Evolutionary conservation across 1,140 invertebrate genomes (phyloP), one percentile per base, ranked within the genome.

Genomic region (Zaprionus davidi): DNA sequence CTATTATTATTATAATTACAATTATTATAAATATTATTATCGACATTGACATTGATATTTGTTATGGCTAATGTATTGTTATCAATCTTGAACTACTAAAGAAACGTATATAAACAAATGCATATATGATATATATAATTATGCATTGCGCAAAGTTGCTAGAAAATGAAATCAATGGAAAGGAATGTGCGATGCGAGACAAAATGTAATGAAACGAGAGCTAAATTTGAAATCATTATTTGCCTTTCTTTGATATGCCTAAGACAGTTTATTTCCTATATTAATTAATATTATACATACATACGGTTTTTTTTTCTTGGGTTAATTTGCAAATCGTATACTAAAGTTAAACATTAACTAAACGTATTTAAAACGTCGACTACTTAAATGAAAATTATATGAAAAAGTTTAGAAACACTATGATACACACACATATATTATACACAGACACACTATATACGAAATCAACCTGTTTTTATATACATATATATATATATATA

Each of bases 51-150:
- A 90, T 90, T 91, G 74, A 86, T 91, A 91, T 91, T 91, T 91
- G 90, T 91, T 91, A 91, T 83, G 66, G 81, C 81, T 87, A 88
- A 81, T 88, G 83, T 87, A 87, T 88, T 87, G 83, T 87, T 87
- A 87, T 88, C 79, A 80, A 82, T 78, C 78, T 87, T 78, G 70
- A 87, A 65, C 55, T 71, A 72, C 63, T 73, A 58, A 74, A 64
- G 24, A 34, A 72, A 77, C 55, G 36, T 64, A 22, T 51, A 51
- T 56, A 76, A 83, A 63, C 51, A 82, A 57, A 73, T 58, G 22
- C 56, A 67, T 58, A 34, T 12, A 66, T 55, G 15, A 12, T 51
- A 17, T 51, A 51, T 41, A 41, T 12, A 56, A 20, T 20, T 13
- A 60, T 81, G 63, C 82, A 82, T 82, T 68, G 75, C 64, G 53